Evolutionary conservation across 2,888 invertebrate genomes (phyloP).

Genomic region (Standfussiana lucernea): DNA sequence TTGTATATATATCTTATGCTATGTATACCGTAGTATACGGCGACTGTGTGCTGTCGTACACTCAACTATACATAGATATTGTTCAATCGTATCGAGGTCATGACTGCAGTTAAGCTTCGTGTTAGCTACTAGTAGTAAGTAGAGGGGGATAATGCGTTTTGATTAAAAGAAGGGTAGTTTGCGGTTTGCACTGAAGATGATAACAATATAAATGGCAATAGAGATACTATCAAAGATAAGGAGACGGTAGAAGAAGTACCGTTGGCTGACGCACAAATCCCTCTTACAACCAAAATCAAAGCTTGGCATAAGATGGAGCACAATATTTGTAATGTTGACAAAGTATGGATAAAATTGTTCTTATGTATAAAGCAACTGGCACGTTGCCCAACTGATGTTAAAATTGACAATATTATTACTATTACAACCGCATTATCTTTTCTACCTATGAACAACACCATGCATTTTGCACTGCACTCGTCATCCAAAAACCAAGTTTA

Average conservation of each 20-base stretch:
- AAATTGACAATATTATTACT: neutral
- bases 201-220: neutral
- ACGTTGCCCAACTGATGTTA: neutral
- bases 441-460: neutral
- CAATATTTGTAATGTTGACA: neutral
- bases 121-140: slow-evolving; percentile 2
- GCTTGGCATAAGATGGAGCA: neutral
- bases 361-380: neutral
- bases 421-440: neutral
- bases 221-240: neutral
- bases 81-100: slow-evolving; percentile 55
- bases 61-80: slow-evolving; percentile 33
- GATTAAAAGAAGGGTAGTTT: neutral
- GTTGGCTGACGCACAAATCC: neutral
- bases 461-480: neutral
- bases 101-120: slow-evolving; percentile 44
- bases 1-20: slow-evolving; percentile 66
- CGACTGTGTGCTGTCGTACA: slow-evolving; percentile 23
- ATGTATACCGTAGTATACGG: slow-evolving; percentile 39
- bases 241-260: neutral
- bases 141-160: neutral
- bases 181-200: neutral
- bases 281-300: neutral
- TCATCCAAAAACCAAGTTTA: neutral
- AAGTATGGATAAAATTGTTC: neutral